phyloP scores from a whole-genome alignment of 2,113 vertebrate species.

The Ochotona curzoniae region DNA sequence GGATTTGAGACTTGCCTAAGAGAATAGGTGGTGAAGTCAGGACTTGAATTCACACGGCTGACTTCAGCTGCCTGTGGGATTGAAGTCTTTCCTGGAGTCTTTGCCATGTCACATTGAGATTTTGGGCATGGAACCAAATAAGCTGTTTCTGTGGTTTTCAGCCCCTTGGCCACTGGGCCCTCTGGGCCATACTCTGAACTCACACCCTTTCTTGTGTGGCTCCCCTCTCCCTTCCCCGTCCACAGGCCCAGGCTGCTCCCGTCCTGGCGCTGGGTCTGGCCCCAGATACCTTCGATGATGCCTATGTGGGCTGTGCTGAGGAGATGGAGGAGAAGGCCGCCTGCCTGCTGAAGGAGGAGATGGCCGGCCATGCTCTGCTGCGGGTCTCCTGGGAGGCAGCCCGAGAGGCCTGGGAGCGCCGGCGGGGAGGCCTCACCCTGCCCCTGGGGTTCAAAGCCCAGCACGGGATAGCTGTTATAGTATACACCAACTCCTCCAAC shows the following conservation, averaged over 20 bases:
- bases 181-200: neutral
- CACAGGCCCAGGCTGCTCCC: constrained; percentile 65
- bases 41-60: neutral
- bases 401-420: constrained; percentile 60
- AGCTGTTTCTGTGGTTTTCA: constrained; percentile 29
- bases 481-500: constrained; percentile 81
- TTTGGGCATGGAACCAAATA: neutral
- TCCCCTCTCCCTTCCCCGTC: constrained; percentile 24
- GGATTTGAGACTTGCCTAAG: neutral
- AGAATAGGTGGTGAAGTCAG: neutral
- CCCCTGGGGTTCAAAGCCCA: constrained; percentile 76
- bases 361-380: constrained; percentile 51
- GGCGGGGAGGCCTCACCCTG: neutral
- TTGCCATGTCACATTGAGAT: constrained; percentile 19
- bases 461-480: constrained; percentile 75
- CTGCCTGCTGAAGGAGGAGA: constrained; percentile 72
- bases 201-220: neutral
- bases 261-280: constrained; percentile 73
- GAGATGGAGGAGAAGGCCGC: constrained; percentile 76
- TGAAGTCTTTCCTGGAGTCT: neutral
- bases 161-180: neutral
- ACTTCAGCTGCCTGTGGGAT: neutral
- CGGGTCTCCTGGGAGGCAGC: constrained; percentile 75
- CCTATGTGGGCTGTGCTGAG: constrained; percentile 77
- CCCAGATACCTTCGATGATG: constrained; percentile 81